phyloP scores from a whole-genome alignment of 1,140 invertebrate genomes.

The Metopolophium dirhodum region DNA sequence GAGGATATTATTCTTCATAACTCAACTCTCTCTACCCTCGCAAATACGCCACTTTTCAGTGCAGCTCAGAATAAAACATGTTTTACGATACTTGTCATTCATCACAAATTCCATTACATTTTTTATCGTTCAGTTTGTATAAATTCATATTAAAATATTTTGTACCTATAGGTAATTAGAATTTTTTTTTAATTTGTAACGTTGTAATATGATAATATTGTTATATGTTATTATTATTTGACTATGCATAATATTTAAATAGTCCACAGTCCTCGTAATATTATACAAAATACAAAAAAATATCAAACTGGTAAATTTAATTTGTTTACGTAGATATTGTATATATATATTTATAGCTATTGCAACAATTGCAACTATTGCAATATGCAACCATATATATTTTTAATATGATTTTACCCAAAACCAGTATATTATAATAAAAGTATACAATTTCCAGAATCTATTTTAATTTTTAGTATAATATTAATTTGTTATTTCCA shows the following conservation, averaged over 20 bases:
- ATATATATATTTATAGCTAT: no score
- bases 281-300: not conserved
- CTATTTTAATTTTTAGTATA: not conserved
- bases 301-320: not conserved
- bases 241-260: not conserved
- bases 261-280: not conserved
- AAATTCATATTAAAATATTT: not conserved
- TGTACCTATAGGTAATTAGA: not conserved
- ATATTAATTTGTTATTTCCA: not conserved
- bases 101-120: not conserved
- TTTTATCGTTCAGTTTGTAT: not conserved
- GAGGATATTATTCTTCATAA: not conserved
- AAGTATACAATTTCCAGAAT: not conserved
- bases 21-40: not conserved
- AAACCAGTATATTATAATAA: not conserved
- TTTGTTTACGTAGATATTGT: not conserved
- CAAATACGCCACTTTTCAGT: not conserved
- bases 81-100: not conserved
- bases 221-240: not conserved
- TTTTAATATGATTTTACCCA: not conserved
- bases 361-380: not conserved
- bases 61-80: not conserved
- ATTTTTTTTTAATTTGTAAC: not conserved
- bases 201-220: not conserved
- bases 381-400: not conserved